phyloP scores from a whole-genome alignment of 2,797 vertebrate genomes.

The Helarctos malayanus region DNA sequence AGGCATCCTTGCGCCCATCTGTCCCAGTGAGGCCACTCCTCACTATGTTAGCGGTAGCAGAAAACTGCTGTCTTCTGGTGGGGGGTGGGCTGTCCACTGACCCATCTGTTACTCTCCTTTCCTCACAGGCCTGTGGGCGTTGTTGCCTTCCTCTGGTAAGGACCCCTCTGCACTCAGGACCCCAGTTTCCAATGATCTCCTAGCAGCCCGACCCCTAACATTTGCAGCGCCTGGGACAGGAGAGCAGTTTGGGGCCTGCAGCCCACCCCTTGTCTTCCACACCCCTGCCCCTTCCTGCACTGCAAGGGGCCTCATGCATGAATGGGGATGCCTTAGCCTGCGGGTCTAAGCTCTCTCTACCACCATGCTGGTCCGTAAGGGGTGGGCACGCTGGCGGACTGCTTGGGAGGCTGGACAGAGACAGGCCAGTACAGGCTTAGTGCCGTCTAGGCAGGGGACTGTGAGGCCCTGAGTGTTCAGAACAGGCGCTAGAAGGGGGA shows the following conservation, averaged over 20 bases:
- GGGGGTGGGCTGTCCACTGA: neutral
- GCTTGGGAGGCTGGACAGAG: neutral
- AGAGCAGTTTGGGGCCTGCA: neutral
- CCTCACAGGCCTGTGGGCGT: constrained; percentile 95
- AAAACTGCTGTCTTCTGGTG: neutral
- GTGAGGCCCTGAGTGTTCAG: neutral
- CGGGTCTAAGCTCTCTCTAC: neutral
- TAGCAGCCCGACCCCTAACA: neutral
- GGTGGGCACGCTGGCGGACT: neutral
- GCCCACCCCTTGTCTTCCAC: neutral
- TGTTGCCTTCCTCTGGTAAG: constrained; percentile 97
- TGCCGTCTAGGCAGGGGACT: neutral
- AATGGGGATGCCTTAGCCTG: neutral
- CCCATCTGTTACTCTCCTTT: constrained; percentile 57
- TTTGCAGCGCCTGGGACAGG: neutral
- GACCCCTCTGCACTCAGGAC: neutral
- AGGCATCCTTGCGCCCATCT: neutral
- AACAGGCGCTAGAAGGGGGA: neutral
- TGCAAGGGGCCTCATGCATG: neutral
- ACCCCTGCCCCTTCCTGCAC: neutral
- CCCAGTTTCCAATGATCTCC: neutral
- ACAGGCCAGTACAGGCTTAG: neutral
- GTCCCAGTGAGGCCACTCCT: neutral
- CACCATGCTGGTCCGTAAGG: rapidly evolving
- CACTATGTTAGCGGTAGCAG: neutral